Evolutionary conservation across 2,113 vertebrate species (phyloP).

Genomic region (Sigmodon hispidus): DNA sequence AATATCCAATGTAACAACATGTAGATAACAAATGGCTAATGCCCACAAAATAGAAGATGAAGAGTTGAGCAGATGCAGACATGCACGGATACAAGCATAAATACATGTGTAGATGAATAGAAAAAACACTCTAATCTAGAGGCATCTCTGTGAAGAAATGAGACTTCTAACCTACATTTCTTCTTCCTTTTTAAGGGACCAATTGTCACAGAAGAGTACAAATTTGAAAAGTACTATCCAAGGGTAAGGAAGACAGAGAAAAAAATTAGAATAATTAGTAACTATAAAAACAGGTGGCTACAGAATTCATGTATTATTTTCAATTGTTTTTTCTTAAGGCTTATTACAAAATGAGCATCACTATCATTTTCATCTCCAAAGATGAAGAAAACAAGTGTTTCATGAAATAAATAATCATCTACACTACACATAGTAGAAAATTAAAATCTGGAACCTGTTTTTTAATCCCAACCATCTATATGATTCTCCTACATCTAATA

Average conservation of each 20-base stretch:
- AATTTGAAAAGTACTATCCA: not conserved
- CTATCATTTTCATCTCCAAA: slow-evolving; percentile 2
- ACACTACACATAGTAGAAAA: not conserved
- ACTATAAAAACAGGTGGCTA: not conserved
- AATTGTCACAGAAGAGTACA: not conserved
- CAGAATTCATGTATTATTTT: not conserved
- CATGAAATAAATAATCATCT: not conserved
- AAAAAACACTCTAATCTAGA: not conserved
- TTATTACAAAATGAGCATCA: not conserved
- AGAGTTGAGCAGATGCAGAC: not conserved
- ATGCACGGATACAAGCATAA: not conserved
- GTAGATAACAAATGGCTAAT: not conserved
- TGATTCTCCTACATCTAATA: not conserved
- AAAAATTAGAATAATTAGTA: slow-evolving; percentile 38
- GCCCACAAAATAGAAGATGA: not conserved
- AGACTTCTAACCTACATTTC: not conserved
- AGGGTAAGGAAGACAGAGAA: not conserved
- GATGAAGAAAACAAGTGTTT: not conserved
- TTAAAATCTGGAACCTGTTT: not conserved
- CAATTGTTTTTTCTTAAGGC: not conserved
- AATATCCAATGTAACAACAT: not conserved
- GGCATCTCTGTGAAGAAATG: not conserved
- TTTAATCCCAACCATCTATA: not conserved
- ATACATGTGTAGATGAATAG: not conserved
- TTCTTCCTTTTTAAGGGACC: not conserved